A percentile compares a stretch with the other conserved stretches of the same genome.
Conservation (phyloP, 1,140 invertebrate genomes). For the Pseudomyrmex pallidus region DNA sequence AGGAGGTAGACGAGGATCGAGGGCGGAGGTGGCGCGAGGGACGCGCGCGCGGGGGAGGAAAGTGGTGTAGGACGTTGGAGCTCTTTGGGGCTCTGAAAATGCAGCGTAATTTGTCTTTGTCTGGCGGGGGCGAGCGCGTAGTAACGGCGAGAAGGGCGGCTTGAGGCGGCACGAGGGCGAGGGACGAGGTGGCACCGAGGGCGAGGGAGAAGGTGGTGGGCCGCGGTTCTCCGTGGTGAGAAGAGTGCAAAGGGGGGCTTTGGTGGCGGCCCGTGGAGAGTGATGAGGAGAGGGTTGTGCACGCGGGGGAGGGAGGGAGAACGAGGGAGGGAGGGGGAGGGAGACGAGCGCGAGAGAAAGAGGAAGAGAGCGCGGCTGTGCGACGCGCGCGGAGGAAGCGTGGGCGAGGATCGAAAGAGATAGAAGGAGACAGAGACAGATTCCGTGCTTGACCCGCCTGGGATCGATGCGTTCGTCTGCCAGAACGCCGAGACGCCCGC, state of each 20-base stretch:
- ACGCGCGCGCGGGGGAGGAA: conserved; percentile 67
- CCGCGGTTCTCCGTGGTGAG: conserved; percentile 67
- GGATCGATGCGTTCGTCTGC: conserved; percentile 86
- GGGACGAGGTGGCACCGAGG: conserved; percentile 49
- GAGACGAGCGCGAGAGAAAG: conserved; percentile 45
- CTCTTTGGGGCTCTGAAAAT: conserved; percentile 84
- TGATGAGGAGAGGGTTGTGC: conserved; percentile 65
- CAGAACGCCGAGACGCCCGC: conserved; percentile 84
- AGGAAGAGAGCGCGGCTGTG: conserved; percentile 54
- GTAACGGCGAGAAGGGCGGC: conserved; percentile 77
- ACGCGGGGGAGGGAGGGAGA: not conserved
- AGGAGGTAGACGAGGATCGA: conserved; percentile 68
- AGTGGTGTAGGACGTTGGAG: conserved; percentile 72
- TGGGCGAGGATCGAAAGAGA: conserved; percentile 54
- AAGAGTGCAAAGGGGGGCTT: conserved; percentile 60
- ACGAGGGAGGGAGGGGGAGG: too few relatives aligned
- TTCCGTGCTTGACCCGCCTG: conserved; percentile 85
- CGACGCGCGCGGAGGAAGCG: conserved; percentile 47
- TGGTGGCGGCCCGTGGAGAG: conserved; percentile 52
- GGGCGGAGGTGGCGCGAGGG: conserved; percentile 59
- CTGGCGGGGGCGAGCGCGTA: conserved; percentile 81
- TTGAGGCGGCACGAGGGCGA: conserved; percentile 37
- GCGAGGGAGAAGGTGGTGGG: conserved; percentile 63
- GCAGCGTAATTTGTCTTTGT: conserved; percentile 86
- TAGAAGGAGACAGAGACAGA: conserved; percentile 68